Evolutionary conservation across 2,888 invertebrate genomes (phyloP).

Genomic region (Dicyrtoma fusca): DNA sequence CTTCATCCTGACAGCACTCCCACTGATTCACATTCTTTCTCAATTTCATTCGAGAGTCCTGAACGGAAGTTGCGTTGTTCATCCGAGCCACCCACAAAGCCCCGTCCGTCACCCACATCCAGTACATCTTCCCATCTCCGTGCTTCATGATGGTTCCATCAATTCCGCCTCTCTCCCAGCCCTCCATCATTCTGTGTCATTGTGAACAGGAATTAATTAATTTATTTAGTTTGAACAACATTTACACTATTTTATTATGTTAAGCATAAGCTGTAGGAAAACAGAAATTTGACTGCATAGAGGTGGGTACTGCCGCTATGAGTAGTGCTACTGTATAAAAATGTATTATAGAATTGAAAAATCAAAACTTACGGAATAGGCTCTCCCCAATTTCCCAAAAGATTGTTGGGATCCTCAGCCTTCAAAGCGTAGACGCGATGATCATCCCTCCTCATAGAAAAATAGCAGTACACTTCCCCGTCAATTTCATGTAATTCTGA

Average conservation of each 20-base stretch:
- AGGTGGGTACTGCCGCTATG: too few relatives aligned
- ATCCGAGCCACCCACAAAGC: constrained; percentile 32
- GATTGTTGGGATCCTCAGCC: constrained; percentile 27
- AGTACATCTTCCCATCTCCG: constrained; percentile 19
- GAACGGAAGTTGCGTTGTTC: constrained; percentile 1
- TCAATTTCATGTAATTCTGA: constrained; percentile 27
- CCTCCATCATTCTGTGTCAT: constrained; percentile 10
- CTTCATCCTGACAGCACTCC: constrained; percentile 35
- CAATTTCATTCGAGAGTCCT: background rate
- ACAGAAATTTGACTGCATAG: background rate
- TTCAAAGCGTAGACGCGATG: constrained; percentile 31
- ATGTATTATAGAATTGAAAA: too few relatives aligned
- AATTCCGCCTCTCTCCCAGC: constrained; percentile 6
- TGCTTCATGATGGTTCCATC: constrained; percentile 22
- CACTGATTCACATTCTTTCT: constrained; percentile 14
- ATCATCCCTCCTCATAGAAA: constrained; percentile 22
- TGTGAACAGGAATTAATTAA: too few relatives aligned
- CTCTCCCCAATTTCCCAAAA: constrained; percentile 20
- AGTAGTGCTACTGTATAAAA: too few relatives aligned
- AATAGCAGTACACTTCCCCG: constrained; percentile 30
- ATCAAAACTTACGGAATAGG: constrained; percentile 25
- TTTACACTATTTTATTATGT: too few relatives aligned
- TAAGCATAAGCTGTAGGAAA: background rate
- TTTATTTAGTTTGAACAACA: background rate
- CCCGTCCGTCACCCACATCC: background rate